phyloP scores from a whole-genome alignment of 2,888 invertebrate species.

The Polydrusus cervinus region DNA sequence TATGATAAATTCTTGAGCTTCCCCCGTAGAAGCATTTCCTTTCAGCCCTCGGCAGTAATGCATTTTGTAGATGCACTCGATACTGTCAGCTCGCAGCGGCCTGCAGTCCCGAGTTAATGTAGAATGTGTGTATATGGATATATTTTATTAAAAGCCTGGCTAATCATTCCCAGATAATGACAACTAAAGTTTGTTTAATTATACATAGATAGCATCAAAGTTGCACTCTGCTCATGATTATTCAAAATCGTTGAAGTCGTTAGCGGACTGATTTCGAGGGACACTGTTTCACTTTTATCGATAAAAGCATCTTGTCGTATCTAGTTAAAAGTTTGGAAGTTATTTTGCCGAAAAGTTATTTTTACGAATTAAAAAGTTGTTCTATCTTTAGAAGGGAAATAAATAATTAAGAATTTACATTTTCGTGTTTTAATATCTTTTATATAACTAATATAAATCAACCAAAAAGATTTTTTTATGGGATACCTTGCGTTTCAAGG shows the following conservation, averaged over 20 bases:
- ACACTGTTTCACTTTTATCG: slow-evolving; percentile 45
- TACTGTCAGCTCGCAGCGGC: slow-evolving; percentile 46
- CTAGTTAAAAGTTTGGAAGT: slow-evolving; percentile 35
- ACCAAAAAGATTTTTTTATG: no score
- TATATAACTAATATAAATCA: no score
- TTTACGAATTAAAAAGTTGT: neutral
- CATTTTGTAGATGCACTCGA: slow-evolving; percentile 63
- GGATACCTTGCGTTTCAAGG: no score
- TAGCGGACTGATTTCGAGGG: slow-evolving; percentile 33
- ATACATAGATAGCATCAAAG: slow-evolving; percentile 55
- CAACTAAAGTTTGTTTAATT: slow-evolving; percentile 56
- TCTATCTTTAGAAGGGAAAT: no score
- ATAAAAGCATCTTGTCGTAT: slow-evolving; percentile 39
- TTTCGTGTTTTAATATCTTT: no score
- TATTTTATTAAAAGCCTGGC: slow-evolving; percentile 64
- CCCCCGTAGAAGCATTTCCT: slow-evolving; percentile 66
- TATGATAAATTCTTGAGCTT: neutral
- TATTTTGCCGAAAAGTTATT: slow-evolving; percentile 13
- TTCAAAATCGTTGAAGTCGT: slow-evolving; percentile 55
- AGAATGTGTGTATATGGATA: slow-evolving; percentile 65
- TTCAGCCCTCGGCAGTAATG: slow-evolving; percentile 64
- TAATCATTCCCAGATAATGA: slow-evolving; percentile 61
- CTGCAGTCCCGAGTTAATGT: slow-evolving; percentile 59
- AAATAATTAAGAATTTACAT: neutral
- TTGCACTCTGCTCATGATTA: slow-evolving; percentile 56